Conservation (phyloP, 1,140 invertebrate genomes). For the Drosophila bocki region DNA sequence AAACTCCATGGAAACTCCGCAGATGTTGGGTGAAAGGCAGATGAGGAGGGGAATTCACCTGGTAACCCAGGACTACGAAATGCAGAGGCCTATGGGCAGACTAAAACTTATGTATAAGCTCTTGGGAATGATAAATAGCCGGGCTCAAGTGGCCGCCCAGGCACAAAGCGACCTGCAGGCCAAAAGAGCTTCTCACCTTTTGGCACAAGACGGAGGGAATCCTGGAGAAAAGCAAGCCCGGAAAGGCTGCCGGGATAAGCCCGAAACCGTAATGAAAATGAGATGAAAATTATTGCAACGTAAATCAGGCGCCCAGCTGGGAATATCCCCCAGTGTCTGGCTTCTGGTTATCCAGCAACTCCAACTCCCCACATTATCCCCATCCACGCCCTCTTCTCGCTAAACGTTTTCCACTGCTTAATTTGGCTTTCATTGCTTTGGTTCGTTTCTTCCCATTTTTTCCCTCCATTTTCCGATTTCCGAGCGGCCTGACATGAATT, state of each 20-base stretch:
- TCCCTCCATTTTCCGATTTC: slow-evolving; percentile 36
- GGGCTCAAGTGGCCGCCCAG: slow-evolving; percentile 50
- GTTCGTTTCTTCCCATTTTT: slow-evolving; percentile 42
- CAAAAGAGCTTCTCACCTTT: slow-evolving; percentile 61
- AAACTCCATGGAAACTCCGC: slow-evolving; percentile 52
- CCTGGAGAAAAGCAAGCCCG: slow-evolving; percentile 15
- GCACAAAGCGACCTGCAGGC: slow-evolving; percentile 42
- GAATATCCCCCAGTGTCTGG: slow-evolving; percentile 26
- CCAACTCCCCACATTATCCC: slow-evolving; percentile 18
- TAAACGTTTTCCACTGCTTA: slow-evolving; percentile 80
- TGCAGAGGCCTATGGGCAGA: slow-evolving; percentile 35
- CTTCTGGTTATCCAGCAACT: slow-evolving; percentile 39
- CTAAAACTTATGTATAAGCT: slow-evolving; percentile 59
- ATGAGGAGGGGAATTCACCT: not conserved
- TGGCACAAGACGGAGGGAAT: slow-evolving; percentile 16
- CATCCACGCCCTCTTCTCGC: slow-evolving; percentile 21
- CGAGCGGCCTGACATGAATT: slow-evolving; percentile 73
- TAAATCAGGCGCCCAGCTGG: slow-evolving; percentile 78
- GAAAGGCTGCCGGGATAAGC: slow-evolving; percentile 45
- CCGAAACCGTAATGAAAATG: slow-evolving; percentile 75
- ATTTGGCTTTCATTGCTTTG: slow-evolving; percentile 80
- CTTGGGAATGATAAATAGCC: slow-evolving; percentile 74
- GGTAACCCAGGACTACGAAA: slow-evolving; percentile 37
- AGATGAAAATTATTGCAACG: slow-evolving; percentile 83
- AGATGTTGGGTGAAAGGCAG: slow-evolving; percentile 34